Base-by-base conservation (phyloP, 2,797 vertebrate genomes). In the Urophycis tenuis region DNA sequence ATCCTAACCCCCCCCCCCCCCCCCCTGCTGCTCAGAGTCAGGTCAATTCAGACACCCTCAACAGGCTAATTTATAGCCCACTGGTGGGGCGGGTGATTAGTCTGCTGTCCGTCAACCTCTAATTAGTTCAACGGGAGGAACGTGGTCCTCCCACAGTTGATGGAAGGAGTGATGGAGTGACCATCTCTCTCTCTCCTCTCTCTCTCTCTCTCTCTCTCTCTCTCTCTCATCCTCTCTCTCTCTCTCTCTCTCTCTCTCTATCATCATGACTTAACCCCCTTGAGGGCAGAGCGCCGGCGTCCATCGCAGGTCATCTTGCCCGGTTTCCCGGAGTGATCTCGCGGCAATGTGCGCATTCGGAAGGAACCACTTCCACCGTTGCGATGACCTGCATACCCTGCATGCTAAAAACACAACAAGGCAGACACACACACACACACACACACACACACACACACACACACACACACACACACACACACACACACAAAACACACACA, bases 41-140 rank as follows among this genome's bases (percentile, higher is more conserved):
- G 85, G 81, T n/a, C n/a, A n/a, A n/a, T n/a, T 77, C 87, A 80
- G 79, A 73, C 53, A 29, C 22, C 81, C 74, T 73, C 49, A 5
- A 83, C 80, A 5, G 25, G 82, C 86, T 92, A 82, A 90, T 91
- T 90, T 87, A 88, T 87, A 89, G 81, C 87, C 78, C 67, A 81
- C 19, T 29, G 78, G 84, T 85, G 78, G 82, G 77, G 74, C 12
- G 11, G 75, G 82, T 89, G 87, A 92, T 93, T 89, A 91, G 87
- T 84, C 82, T 81, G 83, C 89, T 90, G 90, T 89, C 90, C 83
- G 83, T 90, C 88, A 64, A 78, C 83, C 85, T 78, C 83, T 92
- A 91, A 93, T 92, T 91, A 92, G 87, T 89, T 92, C 84, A 87
- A 84, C 10, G 0, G 77, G 82, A 89, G 80, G 84, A 83, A 87